These are phyloP conservation scores for Adoxophyes honmai DNA, from an alignment of 1,140 invertebrate genomes.

Conservation along the genomic window DNA sequence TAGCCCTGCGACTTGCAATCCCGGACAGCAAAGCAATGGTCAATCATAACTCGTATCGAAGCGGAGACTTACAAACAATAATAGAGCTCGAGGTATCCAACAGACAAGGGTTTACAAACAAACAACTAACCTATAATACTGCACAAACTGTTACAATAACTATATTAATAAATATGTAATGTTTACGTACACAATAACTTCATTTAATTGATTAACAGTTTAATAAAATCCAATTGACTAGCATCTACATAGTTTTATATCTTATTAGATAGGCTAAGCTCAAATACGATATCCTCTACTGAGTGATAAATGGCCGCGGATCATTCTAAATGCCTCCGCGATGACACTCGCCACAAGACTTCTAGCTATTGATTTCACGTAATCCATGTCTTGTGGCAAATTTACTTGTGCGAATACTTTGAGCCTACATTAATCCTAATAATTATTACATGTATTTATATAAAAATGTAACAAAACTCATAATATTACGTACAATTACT, in stretches of 20 bases:
- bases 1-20: background rate
- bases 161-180: conserved; percentile 47
- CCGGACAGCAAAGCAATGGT: background rate
- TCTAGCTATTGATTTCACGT: background rate
- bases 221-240: conserved; percentile 70
- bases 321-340: background rate
- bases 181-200: conserved; percentile 37
- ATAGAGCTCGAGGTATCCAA: conserved; percentile 25
- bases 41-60: background rate
- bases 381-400: background rate
- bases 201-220: conserved; percentile 45
- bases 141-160: conserved; percentile 52
- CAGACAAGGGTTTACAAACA: conserved; percentile 52
- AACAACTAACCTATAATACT: conserved; percentile 74
- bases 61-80: background rate
- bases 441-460: conserved; percentile 10
- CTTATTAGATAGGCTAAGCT: conserved; percentile 14
- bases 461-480: background rate
- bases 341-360: background rate
- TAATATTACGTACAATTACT: background rate
- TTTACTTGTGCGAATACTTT: background rate
- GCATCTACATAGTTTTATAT: conserved; percentile 48
- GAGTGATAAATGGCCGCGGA: background rate
- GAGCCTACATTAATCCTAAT: conserved; percentile 4
- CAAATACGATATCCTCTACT: conserved; percentile 6